Conservation (phyloP, 2,797 vertebrate species). For the Chiloscyllium punctatum region DNA sequence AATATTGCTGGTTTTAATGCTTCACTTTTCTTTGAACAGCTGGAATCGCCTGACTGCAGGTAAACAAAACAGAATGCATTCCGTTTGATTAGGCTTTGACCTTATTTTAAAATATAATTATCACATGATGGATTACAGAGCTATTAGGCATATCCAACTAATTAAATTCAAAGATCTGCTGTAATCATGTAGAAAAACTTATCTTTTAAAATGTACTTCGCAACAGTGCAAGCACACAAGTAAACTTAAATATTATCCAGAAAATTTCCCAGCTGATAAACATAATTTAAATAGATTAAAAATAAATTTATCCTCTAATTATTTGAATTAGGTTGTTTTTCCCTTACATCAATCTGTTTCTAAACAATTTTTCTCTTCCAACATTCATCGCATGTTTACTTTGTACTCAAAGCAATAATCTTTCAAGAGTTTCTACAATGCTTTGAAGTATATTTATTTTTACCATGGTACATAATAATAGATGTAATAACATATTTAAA, state of each 20-base stretch:
- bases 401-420: not conserved
- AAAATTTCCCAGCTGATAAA: not conserved
- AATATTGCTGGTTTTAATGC: not conserved
- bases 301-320: not conserved
- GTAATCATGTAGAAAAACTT: not conserved
- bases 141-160: not conserved
- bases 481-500: not conserved
- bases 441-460: not conserved
- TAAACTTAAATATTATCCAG: not conserved
- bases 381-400: not conserved
- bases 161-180: constrained; percentile 24
- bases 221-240: not conserved
- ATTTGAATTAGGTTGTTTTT: not conserved
- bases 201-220: not conserved
- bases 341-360: not conserved
- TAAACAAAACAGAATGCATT: not conserved
- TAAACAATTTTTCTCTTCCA: not conserved
- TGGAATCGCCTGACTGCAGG: not conserved
- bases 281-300: not conserved
- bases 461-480: not conserved
- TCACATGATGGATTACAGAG: not conserved
- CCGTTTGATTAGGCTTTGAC: not conserved
- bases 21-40: not conserved
- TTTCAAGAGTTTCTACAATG: not conserved
- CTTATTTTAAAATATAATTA: constrained; percentile 30